These are phyloP conservation scores for Mixornis gularis DNA, from an alignment of 2,113 vertebrate genomes.

Conservation along the genomic window DNA sequence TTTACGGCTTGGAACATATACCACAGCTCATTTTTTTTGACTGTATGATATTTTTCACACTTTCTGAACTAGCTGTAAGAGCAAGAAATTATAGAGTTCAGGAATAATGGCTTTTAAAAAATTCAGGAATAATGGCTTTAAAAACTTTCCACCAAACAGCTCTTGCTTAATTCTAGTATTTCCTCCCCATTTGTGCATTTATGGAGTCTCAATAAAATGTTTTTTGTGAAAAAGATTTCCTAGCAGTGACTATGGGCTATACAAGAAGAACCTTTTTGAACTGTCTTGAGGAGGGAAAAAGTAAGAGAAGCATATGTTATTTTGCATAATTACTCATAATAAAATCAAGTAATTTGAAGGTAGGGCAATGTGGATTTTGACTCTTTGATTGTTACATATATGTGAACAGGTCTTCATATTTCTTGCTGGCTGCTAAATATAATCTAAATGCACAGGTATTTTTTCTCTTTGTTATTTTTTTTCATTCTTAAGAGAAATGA, in stretches of 20 bases:
- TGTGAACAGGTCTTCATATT: not conserved
- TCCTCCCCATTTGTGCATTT: not conserved
- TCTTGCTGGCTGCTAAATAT: not conserved
- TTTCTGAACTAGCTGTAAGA: not conserved
- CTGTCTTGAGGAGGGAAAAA: fast-evolving
- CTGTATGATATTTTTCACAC: not conserved
- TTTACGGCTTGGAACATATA: not conserved
- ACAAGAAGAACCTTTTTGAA: not conserved
- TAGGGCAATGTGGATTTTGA: not conserved
- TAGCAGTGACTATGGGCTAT: not conserved
- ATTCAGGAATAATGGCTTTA: not conserved
- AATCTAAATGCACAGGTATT: not conserved
- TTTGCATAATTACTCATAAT: not conserved
- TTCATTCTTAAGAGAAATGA: not conserved
- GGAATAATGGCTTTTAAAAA: not conserved
- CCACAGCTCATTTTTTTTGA: not conserved
- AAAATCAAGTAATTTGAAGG: not conserved
- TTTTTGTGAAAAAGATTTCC: not conserved
- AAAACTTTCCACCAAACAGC: not conserved
- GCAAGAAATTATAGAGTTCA: not conserved
- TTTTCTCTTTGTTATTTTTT: not conserved
- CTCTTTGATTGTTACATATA: not conserved
- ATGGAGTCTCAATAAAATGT: not conserved
- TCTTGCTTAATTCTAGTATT: not conserved
- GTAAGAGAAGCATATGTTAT: not conserved